Evolutionary conservation across 2,113 vertebrate species (phyloP).

Genomic region (Pluvialis apricaria): DNA sequence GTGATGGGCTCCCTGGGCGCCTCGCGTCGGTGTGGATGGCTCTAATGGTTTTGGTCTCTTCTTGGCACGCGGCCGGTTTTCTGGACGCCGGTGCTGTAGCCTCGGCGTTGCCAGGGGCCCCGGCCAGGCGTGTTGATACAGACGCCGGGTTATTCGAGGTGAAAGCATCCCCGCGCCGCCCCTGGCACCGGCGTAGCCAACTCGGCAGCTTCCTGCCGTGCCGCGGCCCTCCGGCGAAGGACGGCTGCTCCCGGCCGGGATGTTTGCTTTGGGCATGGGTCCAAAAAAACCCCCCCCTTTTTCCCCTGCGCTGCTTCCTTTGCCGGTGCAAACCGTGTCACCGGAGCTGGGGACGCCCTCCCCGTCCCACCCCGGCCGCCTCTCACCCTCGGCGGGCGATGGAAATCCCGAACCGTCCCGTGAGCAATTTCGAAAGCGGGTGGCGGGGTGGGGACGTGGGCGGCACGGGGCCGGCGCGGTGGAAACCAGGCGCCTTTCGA

Average conservation of each 20-base stretch:
- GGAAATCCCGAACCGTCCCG: background rate
- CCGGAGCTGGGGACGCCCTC: background rate
- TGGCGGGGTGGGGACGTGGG: background rate
- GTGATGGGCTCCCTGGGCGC: background rate
- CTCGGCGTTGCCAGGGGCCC: background rate
- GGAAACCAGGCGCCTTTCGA: rapidly evolving
- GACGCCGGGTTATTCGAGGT: slow-evolving; percentile 11
- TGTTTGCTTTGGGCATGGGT: background rate
- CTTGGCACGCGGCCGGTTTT: background rate
- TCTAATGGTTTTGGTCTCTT: background rate
- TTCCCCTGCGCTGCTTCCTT: background rate
- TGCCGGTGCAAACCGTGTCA: rapidly evolving
- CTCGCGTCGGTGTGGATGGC: rapidly evolving
- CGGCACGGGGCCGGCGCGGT: rapidly evolving
- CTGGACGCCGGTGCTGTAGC: background rate
- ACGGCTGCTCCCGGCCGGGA: background rate
- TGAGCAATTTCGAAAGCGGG: background rate
- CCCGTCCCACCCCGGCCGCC: rapidly evolving
- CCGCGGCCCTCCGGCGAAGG: background rate
- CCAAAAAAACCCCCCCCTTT: background rate
- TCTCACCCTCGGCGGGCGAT: rapidly evolving
- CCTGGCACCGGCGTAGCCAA: background rate
- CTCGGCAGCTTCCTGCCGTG: background rate
- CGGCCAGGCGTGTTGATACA: background rate
- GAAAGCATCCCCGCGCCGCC: background rate